phyloP scores from a whole-genome alignment of 2,888 invertebrate genomes.

The Oligia fasciuncula region DNA sequence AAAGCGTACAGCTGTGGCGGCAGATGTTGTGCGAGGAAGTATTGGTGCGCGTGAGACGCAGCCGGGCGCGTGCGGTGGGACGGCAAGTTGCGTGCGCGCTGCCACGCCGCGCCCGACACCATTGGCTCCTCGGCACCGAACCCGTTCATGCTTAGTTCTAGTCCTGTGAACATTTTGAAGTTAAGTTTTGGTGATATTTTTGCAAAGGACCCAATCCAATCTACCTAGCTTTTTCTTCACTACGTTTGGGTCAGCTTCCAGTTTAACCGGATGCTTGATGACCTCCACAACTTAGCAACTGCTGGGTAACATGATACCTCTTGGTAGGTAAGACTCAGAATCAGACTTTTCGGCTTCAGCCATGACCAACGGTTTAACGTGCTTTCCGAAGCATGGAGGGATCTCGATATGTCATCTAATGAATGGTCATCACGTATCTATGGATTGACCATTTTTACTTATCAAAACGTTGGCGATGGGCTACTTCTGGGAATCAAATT shows the following conservation, averaged over 20 bases:
- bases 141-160: conserved; percentile 85
- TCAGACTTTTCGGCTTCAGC: neutral
- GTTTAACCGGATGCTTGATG: neutral
- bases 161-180: conserved; percentile 68
- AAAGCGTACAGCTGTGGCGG: conserved; percentile 83
- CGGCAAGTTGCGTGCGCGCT: conserved; percentile 79
- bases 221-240: neutral
- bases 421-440: neutral
- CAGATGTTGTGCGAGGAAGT: conserved; percentile 79
- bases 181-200: neutral
- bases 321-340: neutral
- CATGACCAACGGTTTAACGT: neutral
- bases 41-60: conserved; percentile 82
- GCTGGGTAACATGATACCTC: neutral
- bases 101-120: conserved; percentile 88
- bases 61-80: conserved; percentile 76
- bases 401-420: neutral
- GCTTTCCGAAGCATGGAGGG: neutral
- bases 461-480: neutral
- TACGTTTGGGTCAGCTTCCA: neutral
- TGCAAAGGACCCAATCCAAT: too few species aligned
- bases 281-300: neutral
- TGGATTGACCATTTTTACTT: neutral
- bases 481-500: neutral
- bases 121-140: conserved; percentile 85